Base-by-base conservation (phyloP, 2,113 vertebrate genomes). In the Mungos mungo region DNA sequence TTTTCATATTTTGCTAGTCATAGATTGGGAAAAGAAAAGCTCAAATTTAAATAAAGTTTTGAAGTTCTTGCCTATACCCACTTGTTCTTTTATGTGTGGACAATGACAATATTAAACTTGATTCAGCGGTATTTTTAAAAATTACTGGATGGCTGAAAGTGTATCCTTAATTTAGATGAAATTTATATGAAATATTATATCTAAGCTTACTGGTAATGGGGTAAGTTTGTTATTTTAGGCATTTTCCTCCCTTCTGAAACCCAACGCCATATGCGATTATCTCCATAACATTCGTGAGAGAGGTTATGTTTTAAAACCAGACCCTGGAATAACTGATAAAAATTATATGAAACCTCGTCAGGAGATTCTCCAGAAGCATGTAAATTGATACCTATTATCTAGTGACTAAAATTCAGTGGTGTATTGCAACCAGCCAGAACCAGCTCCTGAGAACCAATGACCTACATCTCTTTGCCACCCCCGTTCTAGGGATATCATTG, bases 41-140 rank as follows among this genome's bases (percentile, higher is more conserved):
- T 96, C 60, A 90, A n/a, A 31, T 97, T 71, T 97, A 90, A 92
- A 86, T 97, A 94, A 85, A 88, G 12, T 10, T 66, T 76, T 92
- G 69, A 96, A 97, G 27, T 29, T 87, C 2, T 96, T 95, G 2
- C 13, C 69, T 87, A 33, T 81, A 2, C 31, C 3, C 41, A 13
- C 63, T 96, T 95, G 50, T 29, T 92, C 15, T 93, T 96, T 15
- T 90, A 74, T 38, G 33, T 29, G 31, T 94, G 52, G 45, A 96
- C 96, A 71, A 90, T 69, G 63, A 76, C 91, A 0, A 60, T 87
- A 60, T 69, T 91, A 31, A 79, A 38, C 60, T 76, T 18, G 27
- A 60, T 92, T 92, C 35, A 50, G 0, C 90, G 35, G 14, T 47
- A 35, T 31, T 83, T 69, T 97, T 74, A 91, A 54, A 68, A 87